These are phyloP conservation scores for Pollenia angustigena DNA, from an alignment of 2,888 invertebrate genomes.

Conservation along the genomic window DNA sequence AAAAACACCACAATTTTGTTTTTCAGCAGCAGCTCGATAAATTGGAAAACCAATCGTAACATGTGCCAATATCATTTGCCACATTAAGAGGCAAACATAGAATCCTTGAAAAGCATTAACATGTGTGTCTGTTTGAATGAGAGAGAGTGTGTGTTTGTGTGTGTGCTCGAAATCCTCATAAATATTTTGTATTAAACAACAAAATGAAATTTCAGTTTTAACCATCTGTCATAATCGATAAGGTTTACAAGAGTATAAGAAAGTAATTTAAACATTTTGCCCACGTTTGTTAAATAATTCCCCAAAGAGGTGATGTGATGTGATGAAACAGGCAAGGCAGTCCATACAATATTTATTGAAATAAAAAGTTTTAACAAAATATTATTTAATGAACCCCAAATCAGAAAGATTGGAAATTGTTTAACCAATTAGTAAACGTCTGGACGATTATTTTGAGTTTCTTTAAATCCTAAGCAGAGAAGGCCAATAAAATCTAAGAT, in stretches of 20 bases:
- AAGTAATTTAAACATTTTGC: slow-evolving; percentile 59
- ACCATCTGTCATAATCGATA: slow-evolving; percentile 73
- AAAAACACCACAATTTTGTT: slow-evolving; percentile 19
- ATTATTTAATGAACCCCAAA: background rate
- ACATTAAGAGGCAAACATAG: slow-evolving; percentile 12
- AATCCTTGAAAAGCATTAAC: slow-evolving; percentile 27
- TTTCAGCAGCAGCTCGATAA: background rate
- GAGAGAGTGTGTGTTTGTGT: background rate
- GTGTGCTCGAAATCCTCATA: slow-evolving; percentile 29
- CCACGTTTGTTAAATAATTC: slow-evolving; percentile 52
- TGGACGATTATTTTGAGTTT: slow-evolving; percentile 7
- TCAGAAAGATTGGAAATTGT: slow-evolving; percentile 24
- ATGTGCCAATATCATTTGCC: slow-evolving; percentile 64
- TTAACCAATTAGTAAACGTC: slow-evolving; percentile 48
- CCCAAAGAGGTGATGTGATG: slow-evolving; percentile 44
- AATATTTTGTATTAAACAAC: slow-evolving; percentile 46
- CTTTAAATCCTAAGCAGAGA: background rate
- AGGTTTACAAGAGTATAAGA: slow-evolving; percentile 34
- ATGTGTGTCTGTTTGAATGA: background rate
- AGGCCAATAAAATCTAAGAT: background rate
- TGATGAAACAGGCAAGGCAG: background rate
- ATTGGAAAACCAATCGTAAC: slow-evolving; percentile 66
- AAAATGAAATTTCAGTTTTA: slow-evolving; percentile 60
- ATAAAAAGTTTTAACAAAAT: slow-evolving; percentile 5
- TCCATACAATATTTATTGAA: too few species aligned